Evolutionary conservation across 2,888 invertebrate genomes (phyloP).

Genomic region (Andrena bicolor): DNA sequence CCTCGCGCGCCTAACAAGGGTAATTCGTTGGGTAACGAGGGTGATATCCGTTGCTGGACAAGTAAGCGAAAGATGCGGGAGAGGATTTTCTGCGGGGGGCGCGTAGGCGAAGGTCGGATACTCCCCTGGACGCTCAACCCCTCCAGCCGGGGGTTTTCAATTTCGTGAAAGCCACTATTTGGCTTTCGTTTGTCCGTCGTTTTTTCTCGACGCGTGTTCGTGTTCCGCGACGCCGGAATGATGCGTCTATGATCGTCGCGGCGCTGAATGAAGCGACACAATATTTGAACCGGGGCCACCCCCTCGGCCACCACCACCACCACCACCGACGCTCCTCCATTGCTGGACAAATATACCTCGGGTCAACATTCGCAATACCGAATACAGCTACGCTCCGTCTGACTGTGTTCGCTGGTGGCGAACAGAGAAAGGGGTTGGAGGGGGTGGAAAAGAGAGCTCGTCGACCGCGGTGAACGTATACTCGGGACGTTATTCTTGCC

Average conservation of each 20-base stretch:
- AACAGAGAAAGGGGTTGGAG: conserved; percentile 6
- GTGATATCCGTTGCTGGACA: background rate
- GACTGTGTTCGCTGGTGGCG: conserved; percentile 63
- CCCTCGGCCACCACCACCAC: conserved; percentile 30
- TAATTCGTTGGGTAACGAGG: background rate
- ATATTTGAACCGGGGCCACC: conserved; percentile 68
- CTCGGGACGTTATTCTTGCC: conserved; percentile 20
- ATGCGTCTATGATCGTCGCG: conserved; percentile 77
- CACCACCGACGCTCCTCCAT: conserved; percentile 77
- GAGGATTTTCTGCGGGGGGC: too few relatives aligned
- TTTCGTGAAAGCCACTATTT: conserved; percentile 14
- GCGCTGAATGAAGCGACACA: conserved; percentile 74
- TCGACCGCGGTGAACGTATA: conserved; percentile 38
- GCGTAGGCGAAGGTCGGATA: too few relatives aligned
- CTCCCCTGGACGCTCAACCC: background rate
- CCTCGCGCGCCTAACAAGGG: background rate
- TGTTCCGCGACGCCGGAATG: conserved; percentile 67
- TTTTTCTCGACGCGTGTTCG: conserved; percentile 15
- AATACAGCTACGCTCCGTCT: conserved; percentile 67
- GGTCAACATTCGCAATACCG: conserved; percentile 80
- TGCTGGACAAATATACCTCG: conserved; percentile 83
- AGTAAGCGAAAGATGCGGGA: background rate
- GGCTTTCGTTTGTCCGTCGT: conserved; percentile 7
- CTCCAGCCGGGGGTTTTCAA: conserved; percentile 27
- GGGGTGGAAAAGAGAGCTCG: conserved; percentile 55